Evolutionary conservation across 1,140 invertebrate species (phyloP), one percentile per base, ranked within the genome.

Genomic region (Dinothrombium tinctorium): DNA sequence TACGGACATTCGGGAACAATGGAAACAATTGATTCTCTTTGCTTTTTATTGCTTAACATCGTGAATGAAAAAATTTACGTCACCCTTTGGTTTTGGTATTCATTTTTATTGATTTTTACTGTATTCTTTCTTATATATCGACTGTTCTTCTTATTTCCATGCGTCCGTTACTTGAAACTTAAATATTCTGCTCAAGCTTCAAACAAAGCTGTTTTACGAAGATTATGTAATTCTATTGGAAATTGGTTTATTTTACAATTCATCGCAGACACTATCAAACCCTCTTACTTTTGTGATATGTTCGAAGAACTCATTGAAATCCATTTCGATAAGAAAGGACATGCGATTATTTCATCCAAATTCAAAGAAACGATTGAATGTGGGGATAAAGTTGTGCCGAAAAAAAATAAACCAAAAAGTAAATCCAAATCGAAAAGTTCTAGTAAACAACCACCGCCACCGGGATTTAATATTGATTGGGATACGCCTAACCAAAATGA

Each of bases 11-110:
- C 79, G 14, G 58, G 58, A n/a, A 40, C 39, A 20, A 45, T 59
- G 0, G 45, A 54, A 33, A 41, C 32, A 9, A 47, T 53, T 37
- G 56, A 53, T 89, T 42, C 53, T 28, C 51, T 56, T 40, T 81
- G 76, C 48, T 62, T 79, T 5, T 54, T 80, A 37, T 71, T 76
- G 23, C 29, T 45, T 22, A 76, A 83, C 61, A 86, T 89, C 55
- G 79, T 90, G 58, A 90, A 92, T 59, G 84, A 89, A 64, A 89
- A 89, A 63, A 86, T 89, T 54, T 89, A 84, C 64, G 75, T 87
- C 5, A 83, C 87, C 62, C 65, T 89, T 1, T 89, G 83, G 83
- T 86, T 87, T 63, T 89, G 82, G 82, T 53, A 56, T 22, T 39
- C 48, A 8, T 46, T 54, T 11, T 33, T 57, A 22, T 47, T 52